These are phyloP conservation scores for Procavia capensis DNA, from an alignment of 2,113 vertebrate genomes.

Conservation along the genomic window DNA sequence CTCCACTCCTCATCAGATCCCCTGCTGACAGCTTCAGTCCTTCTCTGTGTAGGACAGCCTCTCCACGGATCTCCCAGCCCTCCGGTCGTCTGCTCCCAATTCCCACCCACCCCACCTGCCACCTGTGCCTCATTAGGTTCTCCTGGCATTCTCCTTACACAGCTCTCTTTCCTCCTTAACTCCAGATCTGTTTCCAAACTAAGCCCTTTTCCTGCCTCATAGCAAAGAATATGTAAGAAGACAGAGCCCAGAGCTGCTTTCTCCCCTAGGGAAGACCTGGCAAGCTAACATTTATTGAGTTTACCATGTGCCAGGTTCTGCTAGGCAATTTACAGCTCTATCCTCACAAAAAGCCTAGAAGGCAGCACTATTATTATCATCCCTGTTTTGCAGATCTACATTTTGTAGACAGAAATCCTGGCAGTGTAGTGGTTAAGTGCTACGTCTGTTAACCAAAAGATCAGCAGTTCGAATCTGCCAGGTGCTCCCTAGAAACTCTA, in stretches of 20 bases:
- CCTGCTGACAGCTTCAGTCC: neutral
- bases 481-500: too few relatives aligned
- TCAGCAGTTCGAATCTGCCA: neutral
- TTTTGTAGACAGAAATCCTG: neutral
- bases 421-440: neutral
- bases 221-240: neutral
- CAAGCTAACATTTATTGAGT: neutral
- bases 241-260: neutral
- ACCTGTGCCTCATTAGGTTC: neutral
- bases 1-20: neutral
- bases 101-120: neutral
- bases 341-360: neutral
- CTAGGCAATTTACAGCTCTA: neutral
- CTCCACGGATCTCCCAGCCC: neutral
- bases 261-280: neutral
- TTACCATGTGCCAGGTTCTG: neutral
- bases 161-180: neutral
- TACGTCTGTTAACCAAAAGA: neutral
- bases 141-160: neutral
- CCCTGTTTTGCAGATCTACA: neutral
- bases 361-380: neutral
- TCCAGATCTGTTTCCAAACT: neutral
- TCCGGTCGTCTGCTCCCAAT: neutral
- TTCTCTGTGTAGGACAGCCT: neutral
- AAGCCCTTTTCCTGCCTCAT: neutral